Percentiles rank a stretch among this genome's conserved stretches.
Evolutionary conservation across 2,888 invertebrate genomes (phyloP).

Genomic region (Nephrotoma flavescens): DNA sequence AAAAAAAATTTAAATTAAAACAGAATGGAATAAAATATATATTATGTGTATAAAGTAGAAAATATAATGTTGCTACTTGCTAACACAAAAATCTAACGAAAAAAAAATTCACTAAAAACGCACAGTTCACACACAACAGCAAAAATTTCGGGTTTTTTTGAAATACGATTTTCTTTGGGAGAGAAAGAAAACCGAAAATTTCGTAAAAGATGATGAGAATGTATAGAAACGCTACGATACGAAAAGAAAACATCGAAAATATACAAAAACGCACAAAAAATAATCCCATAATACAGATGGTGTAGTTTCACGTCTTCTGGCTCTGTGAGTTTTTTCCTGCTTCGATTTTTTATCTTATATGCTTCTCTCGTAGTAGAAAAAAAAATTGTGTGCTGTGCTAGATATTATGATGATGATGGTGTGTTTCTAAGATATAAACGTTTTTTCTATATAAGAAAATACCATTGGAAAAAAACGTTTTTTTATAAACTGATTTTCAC

Average conservation of each 20-base stretch:
- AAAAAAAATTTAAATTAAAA: background rate
- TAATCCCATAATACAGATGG: slow-evolving; percentile 1
- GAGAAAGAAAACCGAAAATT: background rate
- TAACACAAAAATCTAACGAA: background rate
- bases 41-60: background rate
- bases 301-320: background rate
- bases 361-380: background rate
- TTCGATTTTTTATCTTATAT: background rate
- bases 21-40: background rate
- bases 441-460: background rate
- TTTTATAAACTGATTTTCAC: background rate
- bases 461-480: background rate
- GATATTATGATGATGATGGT: background rate
- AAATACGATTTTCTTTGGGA: background rate
- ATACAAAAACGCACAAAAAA: background rate
- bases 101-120: background rate
- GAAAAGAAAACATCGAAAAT: background rate
- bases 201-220: background rate
- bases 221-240: background rate
- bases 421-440: slow-evolving; percentile 1
- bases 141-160: background rate
- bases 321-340: background rate
- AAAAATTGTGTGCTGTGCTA: background rate
- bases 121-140: background rate
- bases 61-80: background rate